phyloP scores from a whole-genome alignment of 2,888 invertebrate species.

The Rhogogaster chlorosoma region DNA sequence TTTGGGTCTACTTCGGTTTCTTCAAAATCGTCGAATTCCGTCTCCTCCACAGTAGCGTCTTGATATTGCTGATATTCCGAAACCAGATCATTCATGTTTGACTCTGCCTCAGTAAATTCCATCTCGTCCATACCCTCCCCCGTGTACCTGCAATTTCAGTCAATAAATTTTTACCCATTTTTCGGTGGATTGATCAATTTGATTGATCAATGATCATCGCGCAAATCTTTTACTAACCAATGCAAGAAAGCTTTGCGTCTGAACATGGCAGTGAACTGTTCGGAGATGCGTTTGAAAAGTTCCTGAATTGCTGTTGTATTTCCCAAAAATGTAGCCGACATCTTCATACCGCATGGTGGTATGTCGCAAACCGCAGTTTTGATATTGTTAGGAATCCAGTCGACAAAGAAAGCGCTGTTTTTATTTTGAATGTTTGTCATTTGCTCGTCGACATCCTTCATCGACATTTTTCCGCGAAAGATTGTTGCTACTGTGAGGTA shows the following conservation, averaged over 20 bases:
- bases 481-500: constrained; percentile 80
- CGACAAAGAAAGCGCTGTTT: constrained; percentile 87
- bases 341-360: constrained; percentile 92
- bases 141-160: constrained; percentile 81
- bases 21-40: constrained; percentile 77
- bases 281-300: constrained; percentile 90
- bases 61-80: constrained; percentile 92
- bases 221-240: too few species aligned
- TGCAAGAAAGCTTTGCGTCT: constrained; percentile 92
- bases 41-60: constrained; percentile 80
- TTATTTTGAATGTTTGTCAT: constrained; percentile 92
- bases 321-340: constrained; percentile 95
- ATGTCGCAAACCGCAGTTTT: constrained; percentile 92
- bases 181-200: too few species aligned
- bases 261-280: constrained; percentile 95
- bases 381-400: constrained; percentile 94
- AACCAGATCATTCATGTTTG: constrained; percentile 91
- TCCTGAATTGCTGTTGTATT: constrained; percentile 93
- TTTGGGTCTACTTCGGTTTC: constrained; percentile 76
- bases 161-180: not conserved
- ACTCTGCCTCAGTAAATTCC: constrained; percentile 94
- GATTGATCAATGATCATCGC: not conserved
- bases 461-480: constrained; percentile 79
- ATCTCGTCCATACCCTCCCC: constrained; percentile 95
- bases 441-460: constrained; percentile 80